Evolutionary conservation across 2,888 invertebrate species (phyloP).

Genomic region (Eupeodes luniger): DNA sequence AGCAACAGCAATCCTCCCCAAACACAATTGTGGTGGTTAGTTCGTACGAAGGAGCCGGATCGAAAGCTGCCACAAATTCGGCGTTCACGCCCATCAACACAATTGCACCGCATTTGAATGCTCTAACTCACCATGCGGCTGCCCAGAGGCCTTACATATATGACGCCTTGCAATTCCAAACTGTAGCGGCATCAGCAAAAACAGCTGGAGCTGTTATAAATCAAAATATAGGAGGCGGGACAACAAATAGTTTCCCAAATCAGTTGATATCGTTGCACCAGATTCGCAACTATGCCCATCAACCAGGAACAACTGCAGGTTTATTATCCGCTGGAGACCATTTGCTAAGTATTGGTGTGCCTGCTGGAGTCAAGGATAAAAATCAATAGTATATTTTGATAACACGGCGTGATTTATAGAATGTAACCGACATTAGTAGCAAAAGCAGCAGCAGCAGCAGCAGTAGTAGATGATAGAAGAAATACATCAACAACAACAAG

Average conservation of each 20-base stretch:
- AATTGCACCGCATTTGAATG: slow-evolving; percentile 90
- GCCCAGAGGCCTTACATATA: slow-evolving; percentile 89
- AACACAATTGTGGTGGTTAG: slow-evolving; percentile 78
- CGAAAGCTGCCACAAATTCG: slow-evolving; percentile 86
- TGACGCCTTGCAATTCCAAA: slow-evolving; percentile 94
- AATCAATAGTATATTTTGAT: slow-evolving; percentile 82
- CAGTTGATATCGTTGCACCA: slow-evolving; percentile 97
- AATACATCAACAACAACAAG: neutral
- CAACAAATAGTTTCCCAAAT: slow-evolving; percentile 91
- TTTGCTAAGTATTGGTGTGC: slow-evolving; percentile 85
- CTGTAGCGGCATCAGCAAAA: slow-evolving; percentile 78
- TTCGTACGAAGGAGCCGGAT: slow-evolving; percentile 81
- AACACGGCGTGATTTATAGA: slow-evolving; percentile 70
- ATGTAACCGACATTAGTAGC: slow-evolving; percentile 32
- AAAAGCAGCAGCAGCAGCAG: slow-evolving; percentile 29
- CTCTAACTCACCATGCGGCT: slow-evolving; percentile 86
- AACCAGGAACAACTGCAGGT: slow-evolving; percentile 87
- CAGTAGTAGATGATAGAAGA: slow-evolving; percentile 35
- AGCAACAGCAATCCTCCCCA: slow-evolving; percentile 79
- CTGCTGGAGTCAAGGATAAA: slow-evolving; percentile 82
- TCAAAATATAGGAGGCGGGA: slow-evolving; percentile 82
- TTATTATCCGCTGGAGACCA: slow-evolving; percentile 89
- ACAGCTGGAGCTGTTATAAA: slow-evolving; percentile 51
- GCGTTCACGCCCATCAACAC: slow-evolving; percentile 97
- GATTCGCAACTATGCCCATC: slow-evolving; percentile 97